Percentiles rank a stretch among this genome's conserved stretches.
Evolutionary conservation across 2,797 vertebrate species (phyloP).

Genomic region (Cuniculus paca): DNA sequence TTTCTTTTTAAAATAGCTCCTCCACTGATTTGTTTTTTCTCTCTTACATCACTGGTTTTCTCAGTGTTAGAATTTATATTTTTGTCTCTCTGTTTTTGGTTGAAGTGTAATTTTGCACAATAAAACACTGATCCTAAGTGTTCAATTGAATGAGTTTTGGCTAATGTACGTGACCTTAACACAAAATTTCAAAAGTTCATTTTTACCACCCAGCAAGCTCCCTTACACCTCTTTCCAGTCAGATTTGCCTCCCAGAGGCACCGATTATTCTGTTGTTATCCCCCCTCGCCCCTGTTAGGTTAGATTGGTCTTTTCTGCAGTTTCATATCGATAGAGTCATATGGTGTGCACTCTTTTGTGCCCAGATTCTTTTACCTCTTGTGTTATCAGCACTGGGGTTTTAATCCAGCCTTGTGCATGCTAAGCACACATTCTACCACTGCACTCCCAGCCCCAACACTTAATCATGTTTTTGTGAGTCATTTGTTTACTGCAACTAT

Average conservation of each 20-base stretch:
- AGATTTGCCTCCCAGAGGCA: not conserved
- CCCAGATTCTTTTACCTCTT: not conserved
- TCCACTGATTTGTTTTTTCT: not conserved
- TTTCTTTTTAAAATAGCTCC: not conserved
- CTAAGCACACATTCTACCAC: not conserved
- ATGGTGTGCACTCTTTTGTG: not conserved
- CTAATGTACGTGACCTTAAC: not conserved
- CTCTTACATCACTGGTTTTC: not conserved
- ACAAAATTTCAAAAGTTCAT: not conserved
- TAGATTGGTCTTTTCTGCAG: not conserved
- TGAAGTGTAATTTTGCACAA: not conserved
- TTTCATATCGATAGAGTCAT: not conserved
- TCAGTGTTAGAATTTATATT: not conserved
- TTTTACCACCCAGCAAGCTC: not conserved
- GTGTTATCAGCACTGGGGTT: no score
- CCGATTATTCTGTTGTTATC: not conserved
- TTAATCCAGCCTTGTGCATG: not conserved
- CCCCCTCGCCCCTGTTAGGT: not conserved
- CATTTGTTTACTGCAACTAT: not conserved
- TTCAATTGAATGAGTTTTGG: not conserved
- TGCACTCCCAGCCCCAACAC: not conserved
- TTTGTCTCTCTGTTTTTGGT: not conserved
- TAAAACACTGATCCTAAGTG: not conserved
- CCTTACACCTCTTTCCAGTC: not conserved
- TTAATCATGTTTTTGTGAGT: not conserved